These are phyloP conservation scores for Psammodynastes pulverulentus DNA, from an alignment of 2,113 vertebrate species.

Conservation along the genomic window DNA sequence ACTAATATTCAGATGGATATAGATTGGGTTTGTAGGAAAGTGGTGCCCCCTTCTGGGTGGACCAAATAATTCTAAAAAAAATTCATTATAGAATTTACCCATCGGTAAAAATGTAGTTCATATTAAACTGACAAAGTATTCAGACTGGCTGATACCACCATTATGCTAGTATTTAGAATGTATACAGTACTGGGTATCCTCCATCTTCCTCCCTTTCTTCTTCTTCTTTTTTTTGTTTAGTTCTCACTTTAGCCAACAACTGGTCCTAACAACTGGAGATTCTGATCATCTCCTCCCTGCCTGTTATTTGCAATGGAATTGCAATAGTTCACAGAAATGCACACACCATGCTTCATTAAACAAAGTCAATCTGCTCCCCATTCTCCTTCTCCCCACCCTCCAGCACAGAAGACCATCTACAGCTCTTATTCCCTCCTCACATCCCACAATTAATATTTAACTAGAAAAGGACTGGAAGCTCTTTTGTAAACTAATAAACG, in stretches of 20 bases:
- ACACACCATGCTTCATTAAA: not conserved
- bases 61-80: not conserved
- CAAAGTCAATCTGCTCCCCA: not conserved
- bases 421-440: not conserved
- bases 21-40: conserved; percentile 40
- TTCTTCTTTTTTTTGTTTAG: not conserved
- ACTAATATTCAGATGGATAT: rapidly evolving
- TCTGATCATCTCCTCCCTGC: not conserved
- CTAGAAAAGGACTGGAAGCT: not conserved
- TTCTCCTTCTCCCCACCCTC: not conserved
- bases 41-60: conserved; percentile 66
- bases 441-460: not conserved
- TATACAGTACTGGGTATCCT: too few relatives aligned
- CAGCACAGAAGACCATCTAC: not conserved
- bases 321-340: not conserved
- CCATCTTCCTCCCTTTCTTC: too few relatives aligned
- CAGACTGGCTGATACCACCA: not conserved
- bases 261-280: not conserved
- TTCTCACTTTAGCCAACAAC: not conserved
- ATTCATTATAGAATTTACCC: not conserved
- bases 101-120: not conserved
- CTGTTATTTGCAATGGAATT: not conserved
- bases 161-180: not conserved
- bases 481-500: not conserved
- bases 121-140: not conserved